Percentiles rank a stretch among this genome's conserved stretches.
These are phyloP conservation scores for Pelodiscus sinensis DNA, from an alignment of 2,113 vertebrate species.

Conservation along the genomic window DNA sequence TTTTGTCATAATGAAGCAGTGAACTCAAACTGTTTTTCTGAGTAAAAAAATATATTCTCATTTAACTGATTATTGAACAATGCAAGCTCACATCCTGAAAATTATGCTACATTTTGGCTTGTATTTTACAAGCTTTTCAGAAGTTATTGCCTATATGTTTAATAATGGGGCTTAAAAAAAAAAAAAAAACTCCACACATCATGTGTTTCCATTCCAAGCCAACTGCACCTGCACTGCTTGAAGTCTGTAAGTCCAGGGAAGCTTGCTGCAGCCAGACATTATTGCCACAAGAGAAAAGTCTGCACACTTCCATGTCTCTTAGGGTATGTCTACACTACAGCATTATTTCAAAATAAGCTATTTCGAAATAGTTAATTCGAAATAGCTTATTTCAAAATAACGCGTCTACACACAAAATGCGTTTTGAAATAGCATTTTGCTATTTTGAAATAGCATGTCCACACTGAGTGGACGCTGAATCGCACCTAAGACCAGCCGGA, in stretches of 20 bases:
- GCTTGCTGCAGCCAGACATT: neutral
- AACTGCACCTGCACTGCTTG: neutral
- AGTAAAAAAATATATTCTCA: neutral
- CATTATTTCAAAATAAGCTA: too few relatives aligned
- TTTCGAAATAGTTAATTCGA: too few relatives aligned
- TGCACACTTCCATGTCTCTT: neutral
- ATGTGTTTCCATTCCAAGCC: neutral
- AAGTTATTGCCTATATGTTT: neutral
- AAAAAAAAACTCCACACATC: neutral
- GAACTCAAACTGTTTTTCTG: neutral
- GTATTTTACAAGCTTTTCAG: slow-evolving; percentile 7
- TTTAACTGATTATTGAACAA: neutral
- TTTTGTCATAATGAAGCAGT: neutral
- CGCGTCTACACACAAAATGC: too few relatives aligned
- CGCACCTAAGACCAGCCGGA: too few relatives aligned
- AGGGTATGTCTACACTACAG: too few relatives aligned
- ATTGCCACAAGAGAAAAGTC: neutral
- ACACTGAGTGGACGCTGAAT: too few relatives aligned
- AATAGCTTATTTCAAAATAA: too few relatives aligned
- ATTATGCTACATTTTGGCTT: neutral
- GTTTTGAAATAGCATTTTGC: too few relatives aligned
- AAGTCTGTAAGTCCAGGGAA: neutral
- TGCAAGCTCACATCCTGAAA: neutral
- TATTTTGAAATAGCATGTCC: too few relatives aligned
- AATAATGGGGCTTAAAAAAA: too few relatives aligned